phyloP scores from a whole-genome alignment of 2,113 vertebrate genomes.

The Trachemys scripta region DNA sequence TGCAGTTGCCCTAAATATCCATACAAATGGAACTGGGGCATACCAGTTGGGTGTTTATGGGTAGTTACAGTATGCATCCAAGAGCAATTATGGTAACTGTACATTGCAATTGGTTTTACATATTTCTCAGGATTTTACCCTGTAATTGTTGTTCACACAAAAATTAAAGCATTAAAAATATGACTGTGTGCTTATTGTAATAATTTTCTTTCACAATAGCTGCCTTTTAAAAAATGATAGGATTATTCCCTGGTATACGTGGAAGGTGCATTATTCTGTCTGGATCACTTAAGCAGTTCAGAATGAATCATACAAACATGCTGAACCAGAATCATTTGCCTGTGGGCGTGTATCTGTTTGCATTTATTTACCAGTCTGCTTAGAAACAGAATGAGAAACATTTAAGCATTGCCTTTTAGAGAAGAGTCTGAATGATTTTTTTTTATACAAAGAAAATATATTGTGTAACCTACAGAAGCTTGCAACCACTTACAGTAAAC shows the following conservation, averaged over 20 bases:
- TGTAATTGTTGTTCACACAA: not conserved
- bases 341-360: conserved; percentile 69
- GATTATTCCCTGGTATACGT: not conserved
- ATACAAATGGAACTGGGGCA: not conserved
- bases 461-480: conserved; percentile 67
- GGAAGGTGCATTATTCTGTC: not conserved
- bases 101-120: not conserved
- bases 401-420: conserved; percentile 73
- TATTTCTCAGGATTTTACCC: not conserved
- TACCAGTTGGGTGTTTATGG: conserved; percentile 10
- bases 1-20: not conserved
- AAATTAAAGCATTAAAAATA: not conserved
- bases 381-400: conserved; percentile 78
- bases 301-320: conserved; percentile 60
- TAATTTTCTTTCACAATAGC: not conserved
- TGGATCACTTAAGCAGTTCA: not conserved
- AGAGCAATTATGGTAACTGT: not conserved
- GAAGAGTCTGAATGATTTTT: conserved; percentile 68
- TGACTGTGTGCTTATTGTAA: not conserved
- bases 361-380: conserved; percentile 75
- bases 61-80: not conserved
- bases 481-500: conserved; percentile 66
- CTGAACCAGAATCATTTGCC: conserved; percentile 69
- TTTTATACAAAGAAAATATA: conserved; percentile 42
- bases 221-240: not conserved